A percentile compares a stretch with the other conserved stretches of the same genome.
phyloP scores from a whole-genome alignment of 1,140 invertebrate species.

The Cydia strobilella region DNA sequence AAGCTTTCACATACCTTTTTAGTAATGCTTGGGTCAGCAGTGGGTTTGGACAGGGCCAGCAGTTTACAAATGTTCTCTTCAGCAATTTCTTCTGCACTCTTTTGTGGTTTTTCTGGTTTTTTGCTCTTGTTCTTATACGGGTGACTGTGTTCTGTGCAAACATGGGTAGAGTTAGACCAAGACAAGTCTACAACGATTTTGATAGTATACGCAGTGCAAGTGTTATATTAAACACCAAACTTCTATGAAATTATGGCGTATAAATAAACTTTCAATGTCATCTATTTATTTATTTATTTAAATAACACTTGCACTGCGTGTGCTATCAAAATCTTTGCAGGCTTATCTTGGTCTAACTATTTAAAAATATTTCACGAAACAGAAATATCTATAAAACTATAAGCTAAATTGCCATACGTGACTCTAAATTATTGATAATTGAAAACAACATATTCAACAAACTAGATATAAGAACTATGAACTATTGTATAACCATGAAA shows the following conservation, averaged over 20 bases:
- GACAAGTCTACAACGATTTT: too few species aligned
- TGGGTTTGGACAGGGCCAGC: slow-evolving; percentile 58
- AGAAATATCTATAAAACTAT: not conserved
- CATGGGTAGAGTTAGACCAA: too few species aligned
- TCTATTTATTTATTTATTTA: too few species aligned
- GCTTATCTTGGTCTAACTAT: too few species aligned
- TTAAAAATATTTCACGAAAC: not conserved
- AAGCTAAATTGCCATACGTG: not conserved
- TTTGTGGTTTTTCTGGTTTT: slow-evolving; percentile 40
- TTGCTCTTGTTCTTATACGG: slow-evolving; percentile 49
- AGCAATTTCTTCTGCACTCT: slow-evolving; percentile 46
- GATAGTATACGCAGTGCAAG: too few species aligned
- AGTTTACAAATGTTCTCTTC: slow-evolving; percentile 75
- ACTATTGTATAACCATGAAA: slow-evolving; percentile 1
- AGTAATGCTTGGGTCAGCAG: slow-evolving; percentile 51
- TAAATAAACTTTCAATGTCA: too few species aligned
- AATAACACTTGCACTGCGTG: too few species aligned
- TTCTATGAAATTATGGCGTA: too few species aligned
- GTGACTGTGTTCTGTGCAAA: slow-evolving; percentile 45
- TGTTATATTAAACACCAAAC: too few species aligned
- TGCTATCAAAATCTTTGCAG: too few species aligned
- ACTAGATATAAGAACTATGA: not conserved
- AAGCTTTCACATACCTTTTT: slow-evolving; percentile 52
- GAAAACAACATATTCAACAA: not conserved
- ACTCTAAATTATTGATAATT: not conserved